A percentile compares a stretch with the other conserved stretches of the same genome.
Evolutionary conservation across 2,888 invertebrate species (phyloP).

Genomic region (Xylocampa areola): DNA sequence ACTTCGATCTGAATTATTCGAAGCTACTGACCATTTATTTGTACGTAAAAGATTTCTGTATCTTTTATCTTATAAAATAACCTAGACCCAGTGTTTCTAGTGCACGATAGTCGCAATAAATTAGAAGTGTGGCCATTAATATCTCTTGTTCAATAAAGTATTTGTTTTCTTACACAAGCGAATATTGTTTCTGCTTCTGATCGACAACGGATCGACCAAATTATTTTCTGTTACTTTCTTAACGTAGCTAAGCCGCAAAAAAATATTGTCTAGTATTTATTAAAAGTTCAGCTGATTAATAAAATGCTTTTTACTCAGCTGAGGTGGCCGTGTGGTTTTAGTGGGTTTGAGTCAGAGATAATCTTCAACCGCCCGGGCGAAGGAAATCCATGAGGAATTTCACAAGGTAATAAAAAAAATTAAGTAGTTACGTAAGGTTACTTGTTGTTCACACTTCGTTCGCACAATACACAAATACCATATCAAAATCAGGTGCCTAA

Average conservation of each 20-base stretch:
- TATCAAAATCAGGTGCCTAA: too few relatives aligned
- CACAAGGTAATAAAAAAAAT: too few relatives aligned
- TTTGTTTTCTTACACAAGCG: slow-evolving; percentile 6
- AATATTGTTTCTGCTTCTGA: slow-evolving; percentile 3
- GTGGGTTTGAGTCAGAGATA: too few relatives aligned
- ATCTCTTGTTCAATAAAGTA: slow-evolving; percentile 24
- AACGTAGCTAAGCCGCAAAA: too few relatives aligned
- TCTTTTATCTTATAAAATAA: slow-evolving; percentile 10
- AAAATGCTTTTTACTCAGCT: background rate
- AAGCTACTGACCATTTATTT: background rate
- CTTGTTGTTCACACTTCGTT: too few relatives aligned
- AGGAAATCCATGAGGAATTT: too few relatives aligned
- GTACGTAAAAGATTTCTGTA: slow-evolving; percentile 2
- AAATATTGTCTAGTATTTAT: too few relatives aligned
- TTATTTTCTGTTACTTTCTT: background rate
- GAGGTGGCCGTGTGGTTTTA: too few relatives aligned
- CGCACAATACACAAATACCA: too few relatives aligned
- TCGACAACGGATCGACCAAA: background rate
- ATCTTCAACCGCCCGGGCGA: too few relatives aligned
- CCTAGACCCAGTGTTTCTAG: background rate
- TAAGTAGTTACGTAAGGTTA: too few relatives aligned
- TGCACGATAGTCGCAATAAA: slow-evolving; percentile 26
- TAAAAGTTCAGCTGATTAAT: background rate
- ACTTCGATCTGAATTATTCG: too few relatives aligned
- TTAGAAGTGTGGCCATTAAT: slow-evolving; percentile 19